Base-by-base conservation (phyloP, 2,888 invertebrate genomes). In the Flexamia atlantica region DNA sequence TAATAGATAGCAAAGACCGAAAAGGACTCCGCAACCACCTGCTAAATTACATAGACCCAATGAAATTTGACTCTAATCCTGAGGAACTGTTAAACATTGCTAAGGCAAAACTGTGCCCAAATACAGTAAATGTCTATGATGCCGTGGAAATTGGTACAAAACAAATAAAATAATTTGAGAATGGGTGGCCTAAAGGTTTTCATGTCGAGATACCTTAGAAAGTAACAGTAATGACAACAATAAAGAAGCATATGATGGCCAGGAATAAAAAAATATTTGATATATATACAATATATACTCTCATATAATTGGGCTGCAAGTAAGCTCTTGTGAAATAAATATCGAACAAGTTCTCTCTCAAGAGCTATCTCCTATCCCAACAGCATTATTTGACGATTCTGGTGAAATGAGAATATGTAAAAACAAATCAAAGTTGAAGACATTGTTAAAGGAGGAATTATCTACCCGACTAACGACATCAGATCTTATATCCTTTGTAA, bases 371-470 rank as follows among this genome's bases (percentile, higher is more conserved):
- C 46, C 46, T 14, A 17, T 46, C 14, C 46, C 46, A 14, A 46
- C 57, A 57, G 20, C 57, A 57, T 23, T 57, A 23, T 57, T 20
- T 25, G 57, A 57, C 23, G 23, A 57, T 20, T 23, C 20, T 57
- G 57, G 57, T 57, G 23, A 57, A 23, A 57, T 57, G 57, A 57
- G 57, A 23, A 23, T 23, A 9, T 57, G 23, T 23, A 23, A 57
- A 23, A 57, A 20, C 23, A 57, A 57, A 57, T 57, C 57, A 57
- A 57, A 20, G 7, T 23, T 57, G 57, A 57, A 57, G 20, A 57
- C 7, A 20, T 23, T 57, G 57, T 4, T 57, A 9, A 20, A 57
- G 23, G 57, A 23, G 3, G 5, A 57, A 57, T 23, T 23, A 23
- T 23, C 57, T 23, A 57, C 20, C 53, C 9, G 53, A 53, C 10